Conservation (phyloP, 2,888 invertebrate genomes). For the Drosophila ezoana region DNA sequence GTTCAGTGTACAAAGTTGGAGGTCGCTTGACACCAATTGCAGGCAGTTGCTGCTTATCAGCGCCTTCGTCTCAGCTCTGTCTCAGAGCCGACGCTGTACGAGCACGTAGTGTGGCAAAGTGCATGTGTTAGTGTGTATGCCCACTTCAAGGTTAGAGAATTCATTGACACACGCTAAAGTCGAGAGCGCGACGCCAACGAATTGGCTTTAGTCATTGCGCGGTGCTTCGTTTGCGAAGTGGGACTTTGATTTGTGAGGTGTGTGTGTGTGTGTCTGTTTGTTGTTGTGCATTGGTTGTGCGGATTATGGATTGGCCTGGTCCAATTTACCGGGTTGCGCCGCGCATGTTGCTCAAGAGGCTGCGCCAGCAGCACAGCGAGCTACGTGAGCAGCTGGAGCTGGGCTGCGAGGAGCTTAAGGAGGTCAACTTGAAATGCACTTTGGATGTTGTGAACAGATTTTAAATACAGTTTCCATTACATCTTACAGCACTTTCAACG, state of each 20-base stretch:
- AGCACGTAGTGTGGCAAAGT: constrained; percentile 5
- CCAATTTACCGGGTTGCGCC: constrained; percentile 45
- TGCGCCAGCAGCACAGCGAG: constrained; percentile 65
- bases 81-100: not conserved
- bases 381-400: constrained; percentile 66
- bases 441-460: constrained; percentile 2
- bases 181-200: constrained; percentile 15
- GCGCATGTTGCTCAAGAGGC: constrained; percentile 70
- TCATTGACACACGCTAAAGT: not conserved
- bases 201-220: constrained; percentile 33
- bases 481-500: constrained; percentile 90
- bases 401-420: constrained; percentile 68
- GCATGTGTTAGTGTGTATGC: constrained; percentile 5
- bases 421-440: constrained; percentile 60
- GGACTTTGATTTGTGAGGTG: constrained; percentile 5
- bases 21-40: constrained; percentile 6
- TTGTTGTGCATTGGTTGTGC: constrained; percentile 6
- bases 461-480: constrained; percentile 5
- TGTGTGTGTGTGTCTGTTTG: not conserved
- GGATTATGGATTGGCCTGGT: constrained; percentile 61
- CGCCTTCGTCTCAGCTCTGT: not conserved
- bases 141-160: constrained; percentile 24
- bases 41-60: constrained; percentile 24
- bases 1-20: not conserved
- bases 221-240: constrained; percentile 26